Base-by-base conservation (phyloP, 2,797 vertebrate genomes). In the Hephaestus fuliginosus region DNA sequence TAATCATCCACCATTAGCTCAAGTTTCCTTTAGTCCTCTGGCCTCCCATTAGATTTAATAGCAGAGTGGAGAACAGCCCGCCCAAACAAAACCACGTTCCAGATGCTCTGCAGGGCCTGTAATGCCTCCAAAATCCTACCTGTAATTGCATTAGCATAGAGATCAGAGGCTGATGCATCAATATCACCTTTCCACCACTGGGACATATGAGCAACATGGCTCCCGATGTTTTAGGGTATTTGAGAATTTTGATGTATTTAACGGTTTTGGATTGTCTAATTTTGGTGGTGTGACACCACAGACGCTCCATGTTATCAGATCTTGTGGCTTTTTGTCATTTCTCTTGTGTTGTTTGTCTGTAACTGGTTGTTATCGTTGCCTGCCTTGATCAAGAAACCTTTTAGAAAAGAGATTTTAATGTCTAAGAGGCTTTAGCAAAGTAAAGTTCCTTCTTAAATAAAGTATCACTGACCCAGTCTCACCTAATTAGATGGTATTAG, bases 1-100 rank as follows among this genome's bases (percentile, higher is more conserved):
- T 80, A 82, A 90, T 90, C 85, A 81, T 79, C 41, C 7, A 1
- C 65, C 56, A 81, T 87, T 83, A 69, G 78, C 66, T 83, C 44
- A 65, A 20, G 73, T 82, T 84, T 83, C 82, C 77, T 75, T 72
- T 44, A 22, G 78, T 86, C 46, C 63, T 71, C 51, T 48, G 65
- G 76, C 69, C 60, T 79, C 66, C 77, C 49, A 63, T 87, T 81
- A 78, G 80, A 58, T 81, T 69, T 80, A 79, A 80, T 61, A 46
- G 71, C 58, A 39, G 58, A 65, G 62, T 53, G 44, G 48, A 73
- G 52, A 78, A 49, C 63, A 71, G 76, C 43, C 36, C 25, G 7
- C 72, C 74, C 20, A 76, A 70, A 71, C 61, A 55, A 52, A 83
- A 77, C 28, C 22, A 17, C 63, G 68, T 57, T 77, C 78, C 78